Percentiles rank a stretch among this genome's conserved stretches.
These are phyloP conservation scores for Clistopyga incitator DNA, from an alignment of 2,888 invertebrate genomes.

Conservation along the genomic window DNA sequence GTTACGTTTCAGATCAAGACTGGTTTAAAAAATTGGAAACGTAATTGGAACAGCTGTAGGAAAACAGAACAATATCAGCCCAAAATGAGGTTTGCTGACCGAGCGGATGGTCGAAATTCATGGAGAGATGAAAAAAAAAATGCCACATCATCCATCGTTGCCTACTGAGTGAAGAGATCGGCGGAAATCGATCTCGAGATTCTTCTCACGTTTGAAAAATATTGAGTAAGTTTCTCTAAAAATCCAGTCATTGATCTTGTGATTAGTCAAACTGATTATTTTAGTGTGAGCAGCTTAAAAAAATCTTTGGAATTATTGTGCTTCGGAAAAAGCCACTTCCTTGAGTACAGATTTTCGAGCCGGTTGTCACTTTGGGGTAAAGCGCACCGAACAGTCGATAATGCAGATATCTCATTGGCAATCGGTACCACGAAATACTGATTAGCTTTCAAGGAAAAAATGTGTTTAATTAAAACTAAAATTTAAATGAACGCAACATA, in stretches of 20 bases:
- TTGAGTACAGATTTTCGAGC: constrained; percentile 96
- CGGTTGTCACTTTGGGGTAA: constrained; percentile 97
- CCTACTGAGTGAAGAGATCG: constrained; percentile 97
- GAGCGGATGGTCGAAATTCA: constrained; percentile 87
- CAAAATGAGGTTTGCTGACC: constrained; percentile 78
- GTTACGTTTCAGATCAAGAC: neutral
- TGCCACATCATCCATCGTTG: constrained; percentile 99
- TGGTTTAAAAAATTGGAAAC: constrained; percentile 80
- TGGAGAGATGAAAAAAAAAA: constrained; percentile 97
- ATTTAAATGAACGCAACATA: too few relatives aligned
- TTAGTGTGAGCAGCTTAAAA: constrained; percentile 94
- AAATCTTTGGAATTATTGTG: constrained; percentile 97
- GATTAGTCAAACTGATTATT: constrained; percentile 88
- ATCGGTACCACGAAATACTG: neutral
- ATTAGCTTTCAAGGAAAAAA: too few relatives aligned
- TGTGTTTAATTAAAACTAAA: too few relatives aligned
- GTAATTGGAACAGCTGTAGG: neutral
- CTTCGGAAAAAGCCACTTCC: constrained; percentile 97
- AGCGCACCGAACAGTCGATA: constrained; percentile 99
- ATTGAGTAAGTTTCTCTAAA: constrained; percentile 94
- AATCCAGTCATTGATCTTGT: constrained; percentile 95
- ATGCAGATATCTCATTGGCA: constrained; percentile 94
- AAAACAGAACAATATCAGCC: constrained; percentile 79
- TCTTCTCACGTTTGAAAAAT: constrained; percentile 96
- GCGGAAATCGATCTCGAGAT: constrained; percentile 96